phyloP scores from a whole-genome alignment of 1,140 invertebrate species.

The Heliothis virescens region DNA sequence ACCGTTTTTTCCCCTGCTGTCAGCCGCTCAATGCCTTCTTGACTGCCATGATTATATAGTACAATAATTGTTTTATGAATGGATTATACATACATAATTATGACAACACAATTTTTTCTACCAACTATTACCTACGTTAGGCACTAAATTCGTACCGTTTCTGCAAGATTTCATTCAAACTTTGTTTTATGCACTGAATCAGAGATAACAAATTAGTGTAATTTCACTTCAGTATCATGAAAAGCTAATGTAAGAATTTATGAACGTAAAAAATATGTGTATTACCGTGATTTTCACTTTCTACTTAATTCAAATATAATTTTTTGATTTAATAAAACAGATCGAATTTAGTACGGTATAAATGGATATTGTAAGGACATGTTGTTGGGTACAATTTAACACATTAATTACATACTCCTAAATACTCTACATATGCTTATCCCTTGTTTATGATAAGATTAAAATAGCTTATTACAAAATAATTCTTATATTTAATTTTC shows the following conservation, averaged over 20 bases:
- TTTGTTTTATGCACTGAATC: too few species aligned
- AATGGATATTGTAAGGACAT: neutral
- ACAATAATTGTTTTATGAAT: too few species aligned
- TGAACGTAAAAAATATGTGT: too few species aligned
- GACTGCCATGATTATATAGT: too few species aligned
- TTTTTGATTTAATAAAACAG: neutral
- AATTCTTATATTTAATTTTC: conserved; percentile 60
- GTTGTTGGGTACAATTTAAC: neutral
- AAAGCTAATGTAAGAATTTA: too few species aligned
- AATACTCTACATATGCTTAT: conserved; percentile 57
- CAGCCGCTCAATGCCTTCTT: too few species aligned
- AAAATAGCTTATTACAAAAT: conserved; percentile 67
- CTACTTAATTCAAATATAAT: neutral
- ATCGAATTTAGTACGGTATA: neutral
- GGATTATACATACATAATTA: neutral
- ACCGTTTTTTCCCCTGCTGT: too few species aligned
- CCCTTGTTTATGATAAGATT: conserved; percentile 69
- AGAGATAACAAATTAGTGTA: too few species aligned
- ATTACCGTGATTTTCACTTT: neutral
- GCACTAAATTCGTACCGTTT: conserved; percentile 34
- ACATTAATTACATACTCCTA: conserved; percentile 10
- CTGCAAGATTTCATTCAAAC: neutral
- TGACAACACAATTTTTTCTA: neutral
- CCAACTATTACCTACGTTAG: neutral
- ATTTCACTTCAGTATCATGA: too few species aligned